These are phyloP conservation scores for Leptinotarsa peninsularis DNA, from an alignment of 2,888 invertebrate genomes.

Conservation along the genomic window DNA sequence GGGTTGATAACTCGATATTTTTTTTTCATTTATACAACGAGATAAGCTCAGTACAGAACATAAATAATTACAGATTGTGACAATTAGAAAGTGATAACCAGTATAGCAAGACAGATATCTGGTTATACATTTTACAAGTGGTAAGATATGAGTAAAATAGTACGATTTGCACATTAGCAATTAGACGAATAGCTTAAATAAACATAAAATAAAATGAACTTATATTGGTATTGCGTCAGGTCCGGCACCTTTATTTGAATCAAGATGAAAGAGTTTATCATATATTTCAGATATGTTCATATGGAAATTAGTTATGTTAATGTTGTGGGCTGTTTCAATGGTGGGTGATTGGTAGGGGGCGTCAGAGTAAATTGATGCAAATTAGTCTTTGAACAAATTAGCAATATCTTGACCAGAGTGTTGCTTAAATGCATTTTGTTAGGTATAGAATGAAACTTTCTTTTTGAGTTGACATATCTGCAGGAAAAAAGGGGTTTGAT, in stretches of 20 bases:
- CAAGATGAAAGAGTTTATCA: background rate
- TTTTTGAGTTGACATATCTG: slow-evolving; percentile 4
- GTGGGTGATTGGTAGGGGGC: background rate
- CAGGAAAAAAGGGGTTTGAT: background rate
- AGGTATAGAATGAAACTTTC: background rate
- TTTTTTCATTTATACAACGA: too few species aligned
- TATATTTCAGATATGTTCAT: background rate
- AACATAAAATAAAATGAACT: too few species aligned
- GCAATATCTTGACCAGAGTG: background rate
- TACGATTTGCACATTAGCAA: too few species aligned
- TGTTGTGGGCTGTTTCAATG: background rate
- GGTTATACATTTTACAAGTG: too few species aligned
- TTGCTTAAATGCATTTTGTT: background rate
- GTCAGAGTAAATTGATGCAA: background rate
- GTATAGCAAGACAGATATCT: too few species aligned
- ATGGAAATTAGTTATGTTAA: background rate
- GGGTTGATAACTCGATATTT: too few species aligned
- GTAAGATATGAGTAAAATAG: too few species aligned
- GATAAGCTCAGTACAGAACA: too few species aligned
- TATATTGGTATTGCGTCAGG: background rate
- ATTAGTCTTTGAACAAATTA: background rate
- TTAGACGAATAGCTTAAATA: too few species aligned
- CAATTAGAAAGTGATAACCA: too few species aligned
- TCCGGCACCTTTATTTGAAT: background rate
- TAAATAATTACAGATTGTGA: too few species aligned